Conservation (phyloP, 2,888 invertebrate genomes). For the Drosophila prostipennis region DNA sequence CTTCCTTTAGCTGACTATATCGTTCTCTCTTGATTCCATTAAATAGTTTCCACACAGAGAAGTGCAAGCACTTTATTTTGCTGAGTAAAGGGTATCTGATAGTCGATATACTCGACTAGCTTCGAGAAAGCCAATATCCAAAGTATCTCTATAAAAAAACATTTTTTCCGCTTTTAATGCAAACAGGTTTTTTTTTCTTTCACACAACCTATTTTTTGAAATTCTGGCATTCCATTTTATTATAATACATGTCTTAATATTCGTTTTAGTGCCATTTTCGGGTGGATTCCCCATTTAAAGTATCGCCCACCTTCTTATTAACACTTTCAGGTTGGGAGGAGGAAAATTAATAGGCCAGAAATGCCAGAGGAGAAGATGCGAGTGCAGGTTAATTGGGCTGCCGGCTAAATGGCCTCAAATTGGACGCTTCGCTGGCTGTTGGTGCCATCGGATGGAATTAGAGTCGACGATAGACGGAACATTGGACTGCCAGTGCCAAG, state of each 20-base stretch:
- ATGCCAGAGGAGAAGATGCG: slow-evolving; percentile 19
- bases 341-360: slow-evolving; percentile 39
- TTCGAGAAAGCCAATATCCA: too few relatives aligned
- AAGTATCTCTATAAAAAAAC: too few relatives aligned
- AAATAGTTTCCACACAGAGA: too few relatives aligned
- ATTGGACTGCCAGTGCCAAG: slow-evolving; percentile 9
- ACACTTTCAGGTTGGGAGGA: slow-evolving; percentile 13
- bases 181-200: too few relatives aligned
- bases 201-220: too few relatives aligned
- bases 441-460: slow-evolving; percentile 21
- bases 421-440: slow-evolving; percentile 50
- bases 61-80: too few relatives aligned
- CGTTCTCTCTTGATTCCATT: too few relatives aligned
- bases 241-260: slow-evolving; percentile 2
- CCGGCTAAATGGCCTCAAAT: slow-evolving; percentile 58
- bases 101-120: too few relatives aligned
- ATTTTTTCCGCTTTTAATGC: too few relatives aligned
- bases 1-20: too few relatives aligned
- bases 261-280: slow-evolving; percentile 1
- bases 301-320: slow-evolving; percentile 11
- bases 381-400: slow-evolving; percentile 51
- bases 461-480: slow-evolving; percentile 30
- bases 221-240: too few relatives aligned
- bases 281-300: slow-evolving; percentile 4
- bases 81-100: too few relatives aligned